Percentiles rank a stretch among this genome's conserved stretches.
Evolutionary conservation across 2,113 vertebrate genomes (phyloP).

Genomic region (Engystomops pustulosus): DNA sequence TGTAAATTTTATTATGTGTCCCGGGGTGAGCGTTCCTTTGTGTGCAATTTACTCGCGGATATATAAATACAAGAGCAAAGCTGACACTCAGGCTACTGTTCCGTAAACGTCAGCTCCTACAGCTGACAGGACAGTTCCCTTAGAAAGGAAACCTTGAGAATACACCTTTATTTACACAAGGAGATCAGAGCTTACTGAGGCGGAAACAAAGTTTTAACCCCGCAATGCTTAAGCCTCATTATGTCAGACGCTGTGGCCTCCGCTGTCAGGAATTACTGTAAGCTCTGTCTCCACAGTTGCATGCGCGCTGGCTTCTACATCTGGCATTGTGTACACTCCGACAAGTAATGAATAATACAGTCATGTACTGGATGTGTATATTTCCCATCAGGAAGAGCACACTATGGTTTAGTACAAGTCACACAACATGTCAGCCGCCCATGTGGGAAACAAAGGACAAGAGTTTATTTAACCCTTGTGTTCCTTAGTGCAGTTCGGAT

Average conservation of each 20-base stretch:
- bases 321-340: constrained; percentile 8
- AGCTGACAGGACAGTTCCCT: background rate
- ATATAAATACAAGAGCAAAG: background rate
- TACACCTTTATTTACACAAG: constrained; percentile 39
- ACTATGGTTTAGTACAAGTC: no score
- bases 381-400: constrained; percentile 16
- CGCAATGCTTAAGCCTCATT: background rate
- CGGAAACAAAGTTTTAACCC: constrained; percentile 24
- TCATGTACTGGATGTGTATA: background rate
- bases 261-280: background rate
- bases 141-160: constrained; percentile 5
- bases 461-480: background rate
- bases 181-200: constrained; percentile 8
- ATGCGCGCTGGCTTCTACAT: constrained; percentile 1
- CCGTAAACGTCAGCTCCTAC: background rate
- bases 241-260: background rate
- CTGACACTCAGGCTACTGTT: background rate
- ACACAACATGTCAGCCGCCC: background rate
- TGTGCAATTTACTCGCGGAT: constrained; percentile 1
- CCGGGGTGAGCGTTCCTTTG: background rate
- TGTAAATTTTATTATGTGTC: background rate
- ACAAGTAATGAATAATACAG: constrained; percentile 24
- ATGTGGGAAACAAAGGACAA: background rate
- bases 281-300: background rate
- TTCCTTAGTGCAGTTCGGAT: no score